Conservation (phyloP, 2,797 vertebrate species). For the Myripristis jacobus region DNA sequence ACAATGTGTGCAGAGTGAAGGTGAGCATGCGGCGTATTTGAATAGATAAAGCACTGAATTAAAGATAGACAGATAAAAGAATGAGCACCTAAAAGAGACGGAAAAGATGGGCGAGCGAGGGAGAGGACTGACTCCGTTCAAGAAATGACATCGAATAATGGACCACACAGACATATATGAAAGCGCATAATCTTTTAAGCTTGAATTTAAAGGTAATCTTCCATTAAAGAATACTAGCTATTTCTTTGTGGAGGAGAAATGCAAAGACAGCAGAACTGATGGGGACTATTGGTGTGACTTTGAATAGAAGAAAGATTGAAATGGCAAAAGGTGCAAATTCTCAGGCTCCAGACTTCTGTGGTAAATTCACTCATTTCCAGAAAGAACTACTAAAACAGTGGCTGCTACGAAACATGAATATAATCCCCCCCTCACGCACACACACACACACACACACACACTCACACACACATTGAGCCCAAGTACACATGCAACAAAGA, state of each 20-base stretch:
- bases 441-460: slow-evolving; percentile 25
- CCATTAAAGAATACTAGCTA: slow-evolving; percentile 80
- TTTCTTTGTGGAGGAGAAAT: slow-evolving; percentile 80
- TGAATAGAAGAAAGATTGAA: slow-evolving; percentile 74
- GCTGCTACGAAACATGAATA: slow-evolving; percentile 61
- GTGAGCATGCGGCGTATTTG: slow-evolving; percentile 51
- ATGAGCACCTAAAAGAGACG: slow-evolving; percentile 52
- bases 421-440: slow-evolving; percentile 59
- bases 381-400: slow-evolving; percentile 76
- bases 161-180: slow-evolving; percentile 79
- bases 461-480: slow-evolving; percentile 47
- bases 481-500: slow-evolving; percentile 79
- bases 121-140: slow-evolving; percentile 54
- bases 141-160: slow-evolving; percentile 77
- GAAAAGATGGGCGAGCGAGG: slow-evolving; percentile 46
- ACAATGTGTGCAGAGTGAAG: slow-evolving; percentile 36
- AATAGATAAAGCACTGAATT: slow-evolving; percentile 68
- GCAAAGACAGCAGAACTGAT: slow-evolving; percentile 83
- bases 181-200: slow-evolving; percentile 81
- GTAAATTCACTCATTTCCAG: slow-evolving; percentile 67
- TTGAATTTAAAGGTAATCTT: slow-evolving; percentile 84
- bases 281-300: slow-evolving; percentile 77
- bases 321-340: slow-evolving; percentile 75
- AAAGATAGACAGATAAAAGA: slow-evolving; percentile 66
- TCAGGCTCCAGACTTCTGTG: slow-evolving; percentile 49